A percentile compares a stretch with the other conserved stretches of the same genome.
Evolutionary conservation across 2,113 vertebrate species (phyloP).

Genomic region (Muntiacus muntjak): DNA sequence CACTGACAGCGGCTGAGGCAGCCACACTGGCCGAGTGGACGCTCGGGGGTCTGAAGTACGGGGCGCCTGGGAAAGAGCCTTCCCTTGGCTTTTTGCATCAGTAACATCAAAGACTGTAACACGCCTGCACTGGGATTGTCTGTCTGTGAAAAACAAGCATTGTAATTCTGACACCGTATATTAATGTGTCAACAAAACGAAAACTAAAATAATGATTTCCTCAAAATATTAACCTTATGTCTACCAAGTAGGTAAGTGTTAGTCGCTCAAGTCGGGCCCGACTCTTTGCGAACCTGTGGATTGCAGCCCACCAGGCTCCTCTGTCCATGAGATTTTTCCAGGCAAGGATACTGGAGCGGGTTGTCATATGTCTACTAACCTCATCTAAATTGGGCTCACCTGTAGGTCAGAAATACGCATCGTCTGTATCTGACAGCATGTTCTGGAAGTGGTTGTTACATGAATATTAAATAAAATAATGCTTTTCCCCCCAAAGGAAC

Average conservation of each 20-base stretch:
- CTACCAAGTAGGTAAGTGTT: background rate
- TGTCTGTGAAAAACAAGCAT: background rate
- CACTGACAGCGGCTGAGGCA: rapidly evolving
- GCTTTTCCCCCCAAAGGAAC: background rate
- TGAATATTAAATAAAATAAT: background rate
- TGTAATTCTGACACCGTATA: background rate
- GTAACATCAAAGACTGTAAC: background rate
- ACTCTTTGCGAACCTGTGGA: background rate
- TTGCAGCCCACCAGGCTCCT: background rate
- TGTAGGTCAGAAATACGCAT: background rate
- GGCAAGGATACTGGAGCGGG: background rate
- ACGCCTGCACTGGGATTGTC: background rate
- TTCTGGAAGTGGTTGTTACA: background rate
- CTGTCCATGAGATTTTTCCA: background rate
- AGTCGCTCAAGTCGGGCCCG: rapidly evolving
- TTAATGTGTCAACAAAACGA: background rate
- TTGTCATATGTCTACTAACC: background rate
- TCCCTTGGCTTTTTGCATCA: background rate
- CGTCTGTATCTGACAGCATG: background rate
- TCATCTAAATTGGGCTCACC: background rate
- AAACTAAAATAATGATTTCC: background rate
- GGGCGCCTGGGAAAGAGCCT: no score
- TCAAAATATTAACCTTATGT: background rate
- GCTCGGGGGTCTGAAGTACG: background rate
- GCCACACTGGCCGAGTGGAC: rapidly evolving